These are phyloP conservation scores for Mormoops blainvillei DNA, from an alignment of 2,113 vertebrate genomes.

Conservation along the genomic window DNA sequence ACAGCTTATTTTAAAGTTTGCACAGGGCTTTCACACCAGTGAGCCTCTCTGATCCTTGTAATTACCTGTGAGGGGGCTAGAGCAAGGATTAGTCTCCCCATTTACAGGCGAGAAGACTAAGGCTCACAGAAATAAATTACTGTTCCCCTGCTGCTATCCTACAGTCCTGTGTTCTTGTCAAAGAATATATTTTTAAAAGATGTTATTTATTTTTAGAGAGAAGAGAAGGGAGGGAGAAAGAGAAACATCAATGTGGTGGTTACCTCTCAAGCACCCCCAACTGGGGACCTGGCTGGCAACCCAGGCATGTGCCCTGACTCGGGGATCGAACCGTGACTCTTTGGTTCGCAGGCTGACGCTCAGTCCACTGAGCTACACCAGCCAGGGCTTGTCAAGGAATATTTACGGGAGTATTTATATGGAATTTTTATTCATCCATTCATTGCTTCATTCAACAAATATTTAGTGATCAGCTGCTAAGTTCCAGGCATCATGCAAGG, in stretches of 20 bases:
- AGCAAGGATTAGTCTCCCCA: not conserved
- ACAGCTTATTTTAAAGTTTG: not conserved
- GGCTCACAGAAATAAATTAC: not conserved
- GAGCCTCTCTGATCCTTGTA: not conserved
- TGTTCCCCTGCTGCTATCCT: not conserved
- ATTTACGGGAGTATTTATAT: not conserved
- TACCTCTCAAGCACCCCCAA: no score
- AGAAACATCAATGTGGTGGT: no score
- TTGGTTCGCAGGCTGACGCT: no score
- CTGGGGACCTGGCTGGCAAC: no score
- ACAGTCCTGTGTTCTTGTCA: not conserved
- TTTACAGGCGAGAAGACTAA: not conserved
- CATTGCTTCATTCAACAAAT: not conserved
- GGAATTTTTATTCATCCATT: not conserved
- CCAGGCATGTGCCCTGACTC: no score
- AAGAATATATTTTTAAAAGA: no score
- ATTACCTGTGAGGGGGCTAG: not conserved
- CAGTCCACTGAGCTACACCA: no score
- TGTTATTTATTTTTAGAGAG: no score
- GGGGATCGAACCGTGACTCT: no score
- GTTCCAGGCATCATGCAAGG: not conserved
- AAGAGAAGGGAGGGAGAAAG: no score
- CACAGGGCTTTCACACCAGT: not conserved
- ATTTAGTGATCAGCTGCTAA: not conserved
- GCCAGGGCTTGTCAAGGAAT: not conserved